phyloP scores from a whole-genome alignment of 2,113 vertebrate species.

The Morone chrysops region DNA sequence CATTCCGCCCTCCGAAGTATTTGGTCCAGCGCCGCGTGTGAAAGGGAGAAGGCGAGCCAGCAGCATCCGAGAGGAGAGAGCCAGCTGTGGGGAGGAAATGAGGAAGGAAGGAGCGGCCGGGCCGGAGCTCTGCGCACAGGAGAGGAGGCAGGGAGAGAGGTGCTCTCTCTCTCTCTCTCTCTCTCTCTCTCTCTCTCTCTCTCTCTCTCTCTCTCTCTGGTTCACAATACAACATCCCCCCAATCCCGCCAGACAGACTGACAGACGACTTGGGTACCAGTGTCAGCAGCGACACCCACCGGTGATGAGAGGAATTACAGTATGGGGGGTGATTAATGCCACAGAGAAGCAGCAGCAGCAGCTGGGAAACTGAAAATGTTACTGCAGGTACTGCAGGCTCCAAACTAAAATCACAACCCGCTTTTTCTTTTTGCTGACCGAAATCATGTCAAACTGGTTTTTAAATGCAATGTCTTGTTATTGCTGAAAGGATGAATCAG shows the following conservation, averaged over 20 bases:
- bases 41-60: conserved; percentile 52
- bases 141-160: conserved; percentile 63
- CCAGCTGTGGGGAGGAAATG: conserved; percentile 73
- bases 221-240: conserved; percentile 57
- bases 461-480: no score
- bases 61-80: conserved; percentile 69
- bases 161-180: conserved; percentile 43
- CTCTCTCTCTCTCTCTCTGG: conserved; percentile 23
- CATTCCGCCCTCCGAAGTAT: conserved; percentile 65
- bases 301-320: conserved; percentile 52
- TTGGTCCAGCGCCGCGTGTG: conserved; percentile 47
- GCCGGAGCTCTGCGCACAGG: conserved; percentile 79
- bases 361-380: conserved; percentile 15
- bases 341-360: conserved; percentile 5
- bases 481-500: no score
- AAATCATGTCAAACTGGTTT: no score
- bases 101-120: conserved; percentile 77
- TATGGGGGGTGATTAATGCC: conserved; percentile 24
- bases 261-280: conserved; percentile 68
- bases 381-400: not conserved
- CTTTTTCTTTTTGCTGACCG: no score
- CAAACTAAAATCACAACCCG: no score
- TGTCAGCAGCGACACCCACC: conserved; percentile 65
- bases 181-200: conserved; percentile 53
- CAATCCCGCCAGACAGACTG: conserved; percentile 65